Evolutionary conservation across 2,888 invertebrate species (phyloP).

Genomic region (Sesia apiformis): DNA sequence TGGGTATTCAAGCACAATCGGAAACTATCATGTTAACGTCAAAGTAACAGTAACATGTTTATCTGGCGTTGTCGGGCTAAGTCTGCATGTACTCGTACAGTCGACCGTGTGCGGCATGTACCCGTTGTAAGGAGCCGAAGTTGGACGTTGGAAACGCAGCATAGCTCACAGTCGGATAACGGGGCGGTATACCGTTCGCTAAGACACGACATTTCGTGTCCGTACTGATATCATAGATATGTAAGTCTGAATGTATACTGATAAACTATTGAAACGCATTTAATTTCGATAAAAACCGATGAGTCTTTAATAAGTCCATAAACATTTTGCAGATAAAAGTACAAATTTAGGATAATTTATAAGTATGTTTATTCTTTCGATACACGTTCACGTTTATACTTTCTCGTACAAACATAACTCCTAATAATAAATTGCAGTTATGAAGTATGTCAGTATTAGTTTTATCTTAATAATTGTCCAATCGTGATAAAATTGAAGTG

Average conservation of each 20-base stretch:
- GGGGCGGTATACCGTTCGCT: constrained; percentile 42
- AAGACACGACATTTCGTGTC: constrained; percentile 43
- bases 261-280: too few relatives aligned
- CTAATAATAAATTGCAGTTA: too few relatives aligned
- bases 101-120: not conserved
- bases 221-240: constrained; percentile 10
- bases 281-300: too few relatives aligned
- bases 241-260: constrained; percentile 16
- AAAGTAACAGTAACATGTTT: not conserved
- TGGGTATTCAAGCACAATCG: not conserved
- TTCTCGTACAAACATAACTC: too few relatives aligned
- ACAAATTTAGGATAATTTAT: too few relatives aligned
- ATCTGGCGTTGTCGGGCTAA: not conserved
- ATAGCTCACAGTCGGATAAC: constrained; percentile 34
- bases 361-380: too few relatives aligned
- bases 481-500: too few relatives aligned
- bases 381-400: too few relatives aligned
- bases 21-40: not conserved
- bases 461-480: too few relatives aligned
- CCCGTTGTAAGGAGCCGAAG: constrained; percentile 5
- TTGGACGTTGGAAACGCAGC: constrained; percentile 19
- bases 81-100: not conserved
- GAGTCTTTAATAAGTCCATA: too few relatives aligned
- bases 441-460: too few relatives aligned
- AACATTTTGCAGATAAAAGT: too few relatives aligned